These are phyloP conservation scores for Eristalinus sepulchralis DNA, from an alignment of 2,888 invertebrate species.

Conservation along the genomic window DNA sequence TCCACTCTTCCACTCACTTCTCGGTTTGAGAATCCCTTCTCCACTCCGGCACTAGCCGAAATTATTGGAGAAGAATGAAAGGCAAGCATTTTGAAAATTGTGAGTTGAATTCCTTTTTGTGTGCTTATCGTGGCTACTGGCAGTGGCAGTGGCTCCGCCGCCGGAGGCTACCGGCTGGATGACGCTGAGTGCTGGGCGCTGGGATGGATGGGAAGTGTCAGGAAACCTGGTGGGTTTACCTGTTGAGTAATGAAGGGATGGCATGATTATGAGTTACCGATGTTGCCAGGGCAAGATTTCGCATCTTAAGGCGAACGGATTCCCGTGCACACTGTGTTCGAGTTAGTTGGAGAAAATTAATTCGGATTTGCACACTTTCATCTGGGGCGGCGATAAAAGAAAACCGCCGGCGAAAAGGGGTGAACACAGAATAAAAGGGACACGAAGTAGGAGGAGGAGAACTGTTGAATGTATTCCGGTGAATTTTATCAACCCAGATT, in stretches of 20 bases:
- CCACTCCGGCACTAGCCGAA: slow-evolving; percentile 21
- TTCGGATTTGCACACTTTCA: slow-evolving; percentile 61
- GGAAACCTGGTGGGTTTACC: slow-evolving; percentile 19
- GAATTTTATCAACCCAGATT: slow-evolving; percentile 19
- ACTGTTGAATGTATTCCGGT: slow-evolving; percentile 16
- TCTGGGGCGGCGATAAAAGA: slow-evolving; percentile 46
- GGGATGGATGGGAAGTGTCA: neutral
- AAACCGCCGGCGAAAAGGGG: slow-evolving; percentile 19
- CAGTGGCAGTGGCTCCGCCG: neutral
- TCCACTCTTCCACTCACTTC: no score
- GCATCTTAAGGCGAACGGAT: slow-evolving; percentile 32
- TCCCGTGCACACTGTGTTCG: slow-evolving; percentile 28
- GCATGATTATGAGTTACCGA: slow-evolving; percentile 65
- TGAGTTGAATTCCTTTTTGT: slow-evolving; percentile 46
- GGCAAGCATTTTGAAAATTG: slow-evolving; percentile 43
- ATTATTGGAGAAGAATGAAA: slow-evolving; percentile 41
- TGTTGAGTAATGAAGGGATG: slow-evolving; percentile 64
- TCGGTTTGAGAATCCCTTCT: neutral
- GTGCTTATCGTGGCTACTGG: slow-evolving; percentile 20
- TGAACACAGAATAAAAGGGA: neutral
- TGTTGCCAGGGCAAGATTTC: slow-evolving; percentile 27
- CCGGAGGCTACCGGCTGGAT: neutral
- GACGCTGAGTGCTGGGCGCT: neutral
- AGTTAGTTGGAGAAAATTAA: slow-evolving; percentile 61
- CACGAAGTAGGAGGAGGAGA: neutral